Evolutionary conservation across 2,888 invertebrate genomes (phyloP).

Genomic region (Biston betularia): DNA sequence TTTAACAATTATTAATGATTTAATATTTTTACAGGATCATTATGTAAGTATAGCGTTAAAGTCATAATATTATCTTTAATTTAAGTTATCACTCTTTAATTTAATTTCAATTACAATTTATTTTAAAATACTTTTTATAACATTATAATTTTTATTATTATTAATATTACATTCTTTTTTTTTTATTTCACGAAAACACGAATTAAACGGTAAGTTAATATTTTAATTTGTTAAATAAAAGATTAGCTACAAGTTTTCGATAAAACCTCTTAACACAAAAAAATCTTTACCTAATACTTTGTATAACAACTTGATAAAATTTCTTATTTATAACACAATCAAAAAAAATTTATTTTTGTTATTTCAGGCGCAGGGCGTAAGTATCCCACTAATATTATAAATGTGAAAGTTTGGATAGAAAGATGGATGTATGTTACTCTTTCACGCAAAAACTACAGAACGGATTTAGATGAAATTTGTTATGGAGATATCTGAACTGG

Average conservation of each 20-base stretch:
- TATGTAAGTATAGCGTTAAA: constrained; percentile 14
- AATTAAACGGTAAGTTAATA: constrained; percentile 1
- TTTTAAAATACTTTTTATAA: not conserved
- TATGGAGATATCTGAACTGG: no score
- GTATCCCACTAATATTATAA: no score
- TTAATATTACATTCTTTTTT: not conserved
- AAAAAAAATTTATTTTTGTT: not conserved
- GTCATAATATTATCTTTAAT: not conserved
- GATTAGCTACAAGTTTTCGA: no score
- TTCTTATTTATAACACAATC: not conserved
- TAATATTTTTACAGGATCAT: constrained; percentile 14
- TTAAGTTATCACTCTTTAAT: constrained; percentile 3
- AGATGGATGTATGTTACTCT: no score
- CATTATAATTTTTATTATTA: not conserved
- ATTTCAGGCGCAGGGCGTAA: constrained; percentile 27
- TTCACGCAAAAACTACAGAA: no score
- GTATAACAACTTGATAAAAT: no score
- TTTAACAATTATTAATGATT: not conserved
- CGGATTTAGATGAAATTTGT: no score
- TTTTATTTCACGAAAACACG: not conserved
- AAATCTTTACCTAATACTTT: no score
- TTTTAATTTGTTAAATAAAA: no score
- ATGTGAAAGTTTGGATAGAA: no score
- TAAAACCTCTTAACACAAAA: no score
- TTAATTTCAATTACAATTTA: not conserved